These are phyloP conservation scores for Anguilla megastoma DNA, from an alignment of 2,797 vertebrate species.

Conservation along the genomic window DNA sequence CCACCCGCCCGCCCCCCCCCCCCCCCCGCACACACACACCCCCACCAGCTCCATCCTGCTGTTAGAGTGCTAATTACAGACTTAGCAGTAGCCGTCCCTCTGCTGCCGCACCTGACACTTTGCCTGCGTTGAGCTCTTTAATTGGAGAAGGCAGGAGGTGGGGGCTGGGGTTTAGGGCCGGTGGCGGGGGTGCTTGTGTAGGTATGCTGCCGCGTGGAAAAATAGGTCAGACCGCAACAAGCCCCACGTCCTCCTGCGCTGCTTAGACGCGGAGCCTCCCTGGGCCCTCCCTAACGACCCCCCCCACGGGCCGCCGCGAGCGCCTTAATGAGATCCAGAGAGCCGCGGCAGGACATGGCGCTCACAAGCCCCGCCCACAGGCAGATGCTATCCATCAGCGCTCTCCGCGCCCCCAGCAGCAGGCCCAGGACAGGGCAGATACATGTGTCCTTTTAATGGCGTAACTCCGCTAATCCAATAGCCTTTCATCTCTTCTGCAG, in stretches of 20 bases:
- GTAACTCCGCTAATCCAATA: neutral
- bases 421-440: neutral
- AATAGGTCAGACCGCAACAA: neutral
- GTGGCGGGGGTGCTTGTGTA: neutral
- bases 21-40: neutral
- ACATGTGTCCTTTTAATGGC: conserved; percentile 14
- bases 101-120: conserved; percentile 28
- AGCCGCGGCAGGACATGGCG: neutral
- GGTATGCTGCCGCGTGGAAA: neutral
- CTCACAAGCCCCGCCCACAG: neutral
- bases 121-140: neutral
- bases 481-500: neutral
- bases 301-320: neutral
- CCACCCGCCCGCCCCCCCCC: no score
- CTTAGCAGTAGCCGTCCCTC: neutral
- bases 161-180: neutral
- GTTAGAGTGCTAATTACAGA: conserved; percentile 30
- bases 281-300: neutral
- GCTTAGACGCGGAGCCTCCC: neutral
- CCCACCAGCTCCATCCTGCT: conserved; percentile 19
- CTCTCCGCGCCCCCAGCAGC: neutral
- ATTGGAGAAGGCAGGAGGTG: neutral
- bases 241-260: neutral
- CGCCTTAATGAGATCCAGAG: conserved; percentile 27
- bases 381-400: neutral